These are phyloP conservation scores for Megastigmus dorsalis DNA, from an alignment of 2,888 invertebrate species.

Conservation along the genomic window DNA sequence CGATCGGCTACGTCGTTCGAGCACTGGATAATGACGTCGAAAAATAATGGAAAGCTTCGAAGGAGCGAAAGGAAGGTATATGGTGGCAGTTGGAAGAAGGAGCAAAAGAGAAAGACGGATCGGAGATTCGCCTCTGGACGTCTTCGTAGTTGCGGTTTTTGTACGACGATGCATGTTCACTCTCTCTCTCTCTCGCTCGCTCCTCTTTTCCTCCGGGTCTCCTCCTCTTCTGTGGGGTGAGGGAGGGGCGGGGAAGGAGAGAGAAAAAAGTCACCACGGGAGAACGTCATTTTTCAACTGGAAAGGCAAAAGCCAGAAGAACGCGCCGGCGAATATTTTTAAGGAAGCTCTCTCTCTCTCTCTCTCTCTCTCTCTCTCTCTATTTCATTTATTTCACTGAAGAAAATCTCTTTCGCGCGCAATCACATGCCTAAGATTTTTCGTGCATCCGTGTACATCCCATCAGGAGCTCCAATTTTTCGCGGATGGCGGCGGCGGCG, in stretches of 20 bases:
- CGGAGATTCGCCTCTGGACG: conserved; percentile 28
- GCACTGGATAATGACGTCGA: conserved; percentile 50
- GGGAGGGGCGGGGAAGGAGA: background rate
- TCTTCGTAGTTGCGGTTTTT: conserved; percentile 29
- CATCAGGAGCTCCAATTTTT: too few species aligned
- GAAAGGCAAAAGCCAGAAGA: background rate
- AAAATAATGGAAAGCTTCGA: conserved; percentile 46
- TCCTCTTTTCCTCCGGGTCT: background rate
- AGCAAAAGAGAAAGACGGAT: conserved; percentile 31
- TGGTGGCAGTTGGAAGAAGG: background rate
- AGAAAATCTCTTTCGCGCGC: background rate
- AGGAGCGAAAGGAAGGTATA: background rate
- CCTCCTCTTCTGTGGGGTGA: background rate
- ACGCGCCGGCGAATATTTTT: conserved; percentile 23
- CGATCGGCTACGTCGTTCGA: conserved; percentile 40
- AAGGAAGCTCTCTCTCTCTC: background rate
- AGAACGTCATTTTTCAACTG: conserved; percentile 46
- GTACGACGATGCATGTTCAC: too few species aligned
- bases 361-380: too few species aligned
- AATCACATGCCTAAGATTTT: background rate
- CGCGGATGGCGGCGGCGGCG: too few species aligned
- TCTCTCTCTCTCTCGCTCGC: too few species aligned
- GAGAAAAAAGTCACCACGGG: conserved; percentile 14
- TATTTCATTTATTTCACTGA: too few species aligned
- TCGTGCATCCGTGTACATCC: background rate